A percentile compares a stretch with the other conserved stretches of the same genome.
These are phyloP conservation scores for Agelastica alni DNA, from an alignment of 2,888 invertebrate genomes.

Conservation along the genomic window DNA sequence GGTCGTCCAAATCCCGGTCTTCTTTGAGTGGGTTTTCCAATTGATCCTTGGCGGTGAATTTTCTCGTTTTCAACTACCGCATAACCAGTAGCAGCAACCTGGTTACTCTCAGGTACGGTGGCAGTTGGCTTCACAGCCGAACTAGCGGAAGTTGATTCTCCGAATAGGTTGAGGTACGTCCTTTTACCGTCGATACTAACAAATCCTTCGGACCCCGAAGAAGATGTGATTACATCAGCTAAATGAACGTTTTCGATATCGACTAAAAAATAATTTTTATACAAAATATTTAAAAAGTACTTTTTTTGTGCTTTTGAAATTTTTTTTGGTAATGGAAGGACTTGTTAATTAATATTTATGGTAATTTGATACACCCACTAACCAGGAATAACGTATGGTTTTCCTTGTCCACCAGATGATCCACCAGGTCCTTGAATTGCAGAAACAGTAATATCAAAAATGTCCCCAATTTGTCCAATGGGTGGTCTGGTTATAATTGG, in stretches of 20 bases:
- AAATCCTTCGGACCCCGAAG: constrained; percentile 81
- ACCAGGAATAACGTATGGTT: constrained; percentile 63
- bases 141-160: constrained; percentile 56
- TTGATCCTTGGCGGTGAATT: constrained; percentile 45
- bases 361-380: no score
- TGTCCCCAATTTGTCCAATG: constrained; percentile 70
- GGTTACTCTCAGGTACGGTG: constrained; percentile 53
- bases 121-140: constrained; percentile 50
- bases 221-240: constrained; percentile 76
- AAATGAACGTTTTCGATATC: constrained; percentile 58
- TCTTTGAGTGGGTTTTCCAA: constrained; percentile 55
- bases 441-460: constrained; percentile 86
- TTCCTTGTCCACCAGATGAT: constrained; percentile 55
- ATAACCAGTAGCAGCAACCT: constrained; percentile 66
- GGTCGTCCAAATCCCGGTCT: constrained; percentile 63
- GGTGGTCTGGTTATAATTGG: constrained; percentile 57
- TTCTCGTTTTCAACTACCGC: constrained; percentile 66
- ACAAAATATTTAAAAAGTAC: no score
- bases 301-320: no score
- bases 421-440: constrained; percentile 84
- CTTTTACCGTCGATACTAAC: constrained; percentile 91
- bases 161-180: constrained; percentile 85
- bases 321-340: no score
- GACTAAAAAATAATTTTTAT: no score
- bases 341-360: no score